Base-by-base conservation (phyloP, 2,797 vertebrate species). In the Pristis pectinata region DNA sequence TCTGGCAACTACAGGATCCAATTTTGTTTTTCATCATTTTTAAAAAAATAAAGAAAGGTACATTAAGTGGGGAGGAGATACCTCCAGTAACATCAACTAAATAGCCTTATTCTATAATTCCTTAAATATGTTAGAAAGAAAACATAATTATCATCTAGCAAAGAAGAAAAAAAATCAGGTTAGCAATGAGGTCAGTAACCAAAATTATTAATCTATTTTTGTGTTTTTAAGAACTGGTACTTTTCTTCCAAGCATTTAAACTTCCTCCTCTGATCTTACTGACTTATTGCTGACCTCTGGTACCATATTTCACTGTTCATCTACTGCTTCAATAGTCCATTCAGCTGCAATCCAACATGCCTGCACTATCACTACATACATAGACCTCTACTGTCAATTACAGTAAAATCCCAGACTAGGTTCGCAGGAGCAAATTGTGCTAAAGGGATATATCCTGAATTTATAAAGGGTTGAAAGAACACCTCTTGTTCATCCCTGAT, bases 161-260 rank as follows among this genome's bases (percentile, higher is more conserved):
- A 2, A 10, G 53, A 27, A 83, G 44, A 11, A 11, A 64, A 24
- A 41, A 37, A 91, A 8, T 61, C 34, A 24, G 59, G 87, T 64
- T 91, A 37, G 3, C 59, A 34, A 37, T 37, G 6, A 9, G 37
- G 34, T 0, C 61, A 15, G 13, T 64, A 59, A 41, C n/a, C 34
- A 37, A 91, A 67, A 19, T 67, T 59, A 87, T 44, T 91, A 64
- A 91, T 9, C 19, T 91, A 64, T 91, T 91, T 61, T 91, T 91
- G 85, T 7, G 85, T 6, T 83, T 87, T 87, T 61, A 4, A 15
- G n/a, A 30, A 83, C 34, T 24, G 30, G 56, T 87, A 19, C 4
- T 64, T 41, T 7, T 64, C 22, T 91, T 67, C 17, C 5, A 74
- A 74, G 70, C 70, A 7, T 24, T n/a, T 74, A 64, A 64, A 37